Evolutionary conservation across 2,888 invertebrate species (phyloP), one percentile per base, ranked within the genome.

Genomic region (Agriotes lineatus): DNA sequence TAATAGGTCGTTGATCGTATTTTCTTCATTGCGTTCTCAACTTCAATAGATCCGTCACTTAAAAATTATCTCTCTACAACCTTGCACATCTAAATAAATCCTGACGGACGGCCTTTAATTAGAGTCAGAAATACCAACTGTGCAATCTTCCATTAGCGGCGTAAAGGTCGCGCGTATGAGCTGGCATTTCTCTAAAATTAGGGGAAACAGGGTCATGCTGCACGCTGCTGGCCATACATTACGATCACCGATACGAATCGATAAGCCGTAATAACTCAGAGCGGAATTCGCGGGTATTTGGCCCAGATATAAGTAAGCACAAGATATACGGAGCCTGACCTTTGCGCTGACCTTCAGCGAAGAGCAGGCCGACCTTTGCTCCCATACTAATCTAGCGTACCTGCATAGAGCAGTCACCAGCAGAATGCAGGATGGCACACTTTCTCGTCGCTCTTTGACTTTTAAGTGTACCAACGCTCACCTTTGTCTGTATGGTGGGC

Each of bases 371-470:
- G 42, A 50, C 61, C 61, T 61, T 61, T 61, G 61, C 25, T 37
- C 61, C 12, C 45, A 33, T 18, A 59, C 44, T 30, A 39, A 45
- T 30, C 44, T 39, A 25, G 30, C 20, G 14, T 61, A 42, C 52
- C 42, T 50, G 48, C 33, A 48, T 12, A 48, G 33, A 60, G 33
- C 35, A 33, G 35, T 60, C 48, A 60, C 60, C 60, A 20, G 20
- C 30, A 35, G 48, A 33, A 45, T 48, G 50, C 30, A 22, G 16
- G 61, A 61, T 61, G 61, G 39, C 61, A 61, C 42, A 61, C 61
- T 61, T 61, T 61, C 61, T 61, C 61, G 52, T 39, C 22, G 50
- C 61, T 48, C 61, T 61, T 61, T 61, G 61, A 61, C 52, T 61
- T 61, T 61, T 52, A 52, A 14, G 42, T 18, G 9, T 18, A 42